Conservation (phyloP, 2,888 invertebrate genomes). For the Tetragnatha montana region DNA sequence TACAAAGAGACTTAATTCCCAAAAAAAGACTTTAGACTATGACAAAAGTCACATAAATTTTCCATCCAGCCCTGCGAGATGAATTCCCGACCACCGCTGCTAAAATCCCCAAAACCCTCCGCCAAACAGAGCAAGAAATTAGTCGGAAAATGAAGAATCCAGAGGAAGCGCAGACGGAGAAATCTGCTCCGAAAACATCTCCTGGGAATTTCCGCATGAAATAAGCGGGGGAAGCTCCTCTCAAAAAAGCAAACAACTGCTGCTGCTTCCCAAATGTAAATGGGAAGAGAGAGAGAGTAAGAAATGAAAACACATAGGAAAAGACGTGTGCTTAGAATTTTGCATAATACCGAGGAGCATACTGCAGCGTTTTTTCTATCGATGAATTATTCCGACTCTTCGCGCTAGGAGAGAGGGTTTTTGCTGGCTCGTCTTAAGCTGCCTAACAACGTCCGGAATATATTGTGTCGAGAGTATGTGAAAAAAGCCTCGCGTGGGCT, state of each 20-base stretch:
- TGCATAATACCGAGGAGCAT: slow-evolving; percentile 48
- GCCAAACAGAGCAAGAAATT: slow-evolving; percentile 17
- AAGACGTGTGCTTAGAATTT: slow-evolving; percentile 26
- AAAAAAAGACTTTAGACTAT: not conserved
- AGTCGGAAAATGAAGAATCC: not conserved
- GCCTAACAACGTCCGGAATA: slow-evolving; percentile 26
- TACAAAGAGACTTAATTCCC: no score
- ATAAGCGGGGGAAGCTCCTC: not conserved
- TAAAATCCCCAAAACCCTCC: slow-evolving; percentile 15
- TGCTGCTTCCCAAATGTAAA: slow-evolving; percentile 44
- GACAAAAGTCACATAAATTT: not conserved
- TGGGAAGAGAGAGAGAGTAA: slow-evolving; percentile 23
- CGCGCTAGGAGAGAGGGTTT: not conserved
- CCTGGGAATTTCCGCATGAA: slow-evolving; percentile 9
- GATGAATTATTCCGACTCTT: slow-evolving; percentile 47
- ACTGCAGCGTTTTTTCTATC: slow-evolving; percentile 36
- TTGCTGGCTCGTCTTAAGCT: slow-evolving; percentile 11
- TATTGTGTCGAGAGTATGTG: not conserved
- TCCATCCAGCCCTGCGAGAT: not conserved
- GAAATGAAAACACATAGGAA: slow-evolving; percentile 23
- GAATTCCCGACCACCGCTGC: not conserved
- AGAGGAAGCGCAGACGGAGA: not conserved
- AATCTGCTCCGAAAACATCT: slow-evolving; percentile 5
- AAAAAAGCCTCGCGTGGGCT: slow-evolving; percentile 14
- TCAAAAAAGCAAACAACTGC: slow-evolving; percentile 4